Evolutionary conservation across 2,888 invertebrate genomes (phyloP), one percentile per base, ranked within the genome.

Genomic region (Caenorhabditis wallacei): DNA sequence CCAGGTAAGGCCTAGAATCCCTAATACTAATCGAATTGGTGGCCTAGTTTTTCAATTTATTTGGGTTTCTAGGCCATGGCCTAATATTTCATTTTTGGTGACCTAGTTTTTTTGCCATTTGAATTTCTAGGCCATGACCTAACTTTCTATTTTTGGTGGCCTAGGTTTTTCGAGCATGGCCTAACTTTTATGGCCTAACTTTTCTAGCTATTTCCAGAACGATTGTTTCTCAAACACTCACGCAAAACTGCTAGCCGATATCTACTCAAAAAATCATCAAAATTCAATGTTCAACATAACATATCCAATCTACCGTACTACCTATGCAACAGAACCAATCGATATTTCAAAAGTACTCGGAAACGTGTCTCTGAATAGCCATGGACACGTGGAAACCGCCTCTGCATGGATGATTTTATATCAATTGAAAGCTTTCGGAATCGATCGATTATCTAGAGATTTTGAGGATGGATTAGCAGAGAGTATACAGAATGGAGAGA

Each of bases 191-290:
- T n/a, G n/a, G n/a, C n/a, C n/a, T n/a, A n/a, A n/a, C n/a, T n/a
- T n/a, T n/a, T n/a, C n/a, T n/a, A n/a, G n/a, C n/a, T n/a, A n/a
- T n/a, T n/a, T n/a, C 61, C 86, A 88, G 85, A 90, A 89, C 70
- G 84, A 88, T 22, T 90, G 90, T 51, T 90, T 90, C 79, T 66
- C 84, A 16, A 90, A 90, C 71, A 59, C 85, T 1, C 90, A 90
- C 46, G 89, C 85, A 1, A 79, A 88, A 26, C 75, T 90, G 11
- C 68, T 90, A 0, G 89, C 90, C 1, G 84, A 88, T 20, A 82
- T 88, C 7, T 90, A 86, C 70, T 84, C 87, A 1, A 84, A 87
- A 43, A 80, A 80, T 26, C 74, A 89, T 53, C 66, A 66, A 66
- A 80, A 84, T 46, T 69, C 80, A 2, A 57, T 68, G 13, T 83